Conservation (phyloP, 2,113 vertebrate genomes). For the Proterorhinus semilunaris region DNA sequence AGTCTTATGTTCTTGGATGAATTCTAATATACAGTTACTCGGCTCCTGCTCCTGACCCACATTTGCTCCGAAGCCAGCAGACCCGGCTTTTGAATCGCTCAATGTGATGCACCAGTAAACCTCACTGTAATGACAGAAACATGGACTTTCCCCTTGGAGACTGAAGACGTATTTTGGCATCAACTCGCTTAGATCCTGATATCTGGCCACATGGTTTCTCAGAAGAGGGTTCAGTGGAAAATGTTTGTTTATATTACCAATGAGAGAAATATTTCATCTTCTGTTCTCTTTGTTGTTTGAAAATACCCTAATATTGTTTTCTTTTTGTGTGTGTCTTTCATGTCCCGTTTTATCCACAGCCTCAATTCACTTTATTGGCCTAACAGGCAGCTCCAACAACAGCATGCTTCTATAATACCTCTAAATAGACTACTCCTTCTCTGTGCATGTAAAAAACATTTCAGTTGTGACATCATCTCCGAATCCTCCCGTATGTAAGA, state of each 20-base stretch:
- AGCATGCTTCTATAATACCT: not conserved
- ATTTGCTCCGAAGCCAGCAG: constrained; percentile 31
- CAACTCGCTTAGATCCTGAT: constrained; percentile 36
- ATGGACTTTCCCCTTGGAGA: constrained; percentile 47
- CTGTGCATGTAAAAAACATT: not conserved
- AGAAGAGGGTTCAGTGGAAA: too few species aligned
- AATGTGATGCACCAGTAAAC: constrained; percentile 43
- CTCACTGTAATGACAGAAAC: constrained; percentile 50
- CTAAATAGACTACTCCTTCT: not conserved
- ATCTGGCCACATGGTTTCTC: too few species aligned
- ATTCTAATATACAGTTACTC: constrained; percentile 1
- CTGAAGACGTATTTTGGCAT: constrained; percentile 60
- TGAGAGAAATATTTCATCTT: too few species aligned
- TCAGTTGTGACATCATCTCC: not conserved
- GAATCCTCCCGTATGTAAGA: not conserved
- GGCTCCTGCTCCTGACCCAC: constrained; percentile 36
- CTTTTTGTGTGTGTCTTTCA: constrained; percentile 2
- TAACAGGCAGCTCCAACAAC: not conserved
- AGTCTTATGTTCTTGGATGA: constrained; percentile 21
- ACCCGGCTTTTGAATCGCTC: constrained; percentile 24
- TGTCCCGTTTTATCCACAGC: not conserved
- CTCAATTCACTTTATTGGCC: not conserved
- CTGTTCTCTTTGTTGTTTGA: too few species aligned
- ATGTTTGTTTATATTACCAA: not conserved
- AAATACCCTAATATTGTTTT: not conserved